Evolutionary conservation across 35 echinoderm and acorn worm species (phyloP).

Genomic region (Holothuria glaberrima): DNA sequence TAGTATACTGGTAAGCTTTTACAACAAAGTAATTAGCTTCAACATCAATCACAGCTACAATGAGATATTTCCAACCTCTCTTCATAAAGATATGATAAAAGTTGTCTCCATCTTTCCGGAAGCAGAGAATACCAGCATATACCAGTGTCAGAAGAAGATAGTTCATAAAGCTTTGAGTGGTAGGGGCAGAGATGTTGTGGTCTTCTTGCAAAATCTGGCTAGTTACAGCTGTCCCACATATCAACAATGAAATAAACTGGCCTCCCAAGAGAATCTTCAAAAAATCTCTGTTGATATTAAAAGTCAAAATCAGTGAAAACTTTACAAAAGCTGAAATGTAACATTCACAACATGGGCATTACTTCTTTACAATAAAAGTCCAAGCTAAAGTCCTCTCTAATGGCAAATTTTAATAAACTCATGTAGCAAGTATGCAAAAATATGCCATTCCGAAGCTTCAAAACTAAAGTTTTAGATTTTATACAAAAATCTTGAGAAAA

Average conservation of each 20-base stretch:
- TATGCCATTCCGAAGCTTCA: too few relatives aligned
- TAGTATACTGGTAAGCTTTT: slow-evolving; percentile 96
- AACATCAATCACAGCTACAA: slow-evolving; percentile 88
- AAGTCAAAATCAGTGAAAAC: too few relatives aligned
- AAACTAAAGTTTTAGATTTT: too few relatives aligned
- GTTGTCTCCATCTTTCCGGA: slow-evolving; percentile 63
- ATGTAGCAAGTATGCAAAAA: too few relatives aligned
- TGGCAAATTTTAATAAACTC: too few relatives aligned
- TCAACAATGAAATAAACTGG: slow-evolving; percentile 84
- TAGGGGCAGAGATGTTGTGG: slow-evolving; percentile 76
- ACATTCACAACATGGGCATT: too few relatives aligned
- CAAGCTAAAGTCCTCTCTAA: too few relatives aligned
- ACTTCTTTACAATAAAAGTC: too few relatives aligned
- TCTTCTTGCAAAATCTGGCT: slow-evolving; percentile 80
- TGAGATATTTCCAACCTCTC: slow-evolving; percentile 89
- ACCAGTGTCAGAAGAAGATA: slow-evolving; percentile 87
- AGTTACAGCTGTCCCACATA: slow-evolving; percentile 89
- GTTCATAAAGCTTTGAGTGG: slow-evolving; percentile 89
- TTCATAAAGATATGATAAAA: slow-evolving; percentile 82
- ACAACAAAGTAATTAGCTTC: slow-evolving; percentile 98
- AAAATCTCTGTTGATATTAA: slow-evolving; percentile 78
- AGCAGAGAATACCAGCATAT: slow-evolving; percentile 73
- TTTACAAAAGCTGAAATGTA: too few relatives aligned
- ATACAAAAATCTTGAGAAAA: too few relatives aligned
- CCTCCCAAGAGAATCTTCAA: slow-evolving; percentile 82